Base-by-base conservation (phyloP, 2,113 vertebrate species). In the Synchiropus splendidus region DNA sequence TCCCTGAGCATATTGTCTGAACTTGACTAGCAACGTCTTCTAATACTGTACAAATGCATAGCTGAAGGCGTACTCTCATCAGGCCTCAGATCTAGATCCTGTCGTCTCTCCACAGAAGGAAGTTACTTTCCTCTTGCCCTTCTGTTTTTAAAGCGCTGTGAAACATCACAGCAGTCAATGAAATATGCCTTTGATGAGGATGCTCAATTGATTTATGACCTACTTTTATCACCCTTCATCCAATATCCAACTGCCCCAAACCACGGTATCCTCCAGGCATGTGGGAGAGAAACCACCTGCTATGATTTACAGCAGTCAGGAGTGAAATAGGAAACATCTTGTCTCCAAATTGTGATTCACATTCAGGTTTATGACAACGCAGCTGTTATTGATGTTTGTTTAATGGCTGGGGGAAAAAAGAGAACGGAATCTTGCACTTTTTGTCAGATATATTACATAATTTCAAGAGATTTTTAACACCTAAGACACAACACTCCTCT, bases 151-250 rank as follows among this genome's bases (percentile, higher is more conserved):
- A 59, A 74, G 58, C 38, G 53, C 77, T 80, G 77, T 85, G 83
- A 83, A 83, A 82, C 27, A 48, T 45, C 72, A 81, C 67, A 79
- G 72, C 66, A 72, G 38, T 2, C 38, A 67, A 70, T 72, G 68
- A 85, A 85, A 80, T 72, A 68, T 77, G 73, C 61, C 79, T 86
- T 85, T 85, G 82, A 85, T 83, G 79, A 39, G 54, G 69, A 72
- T 58, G 57, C 55, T 73, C 54, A 74, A 69, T 64, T 84, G 84
- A 87, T 86, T 86, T 85, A 86, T 36, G 59, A 61, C 48, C 52
- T 42, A 72, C 70, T 83, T 84, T 85, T 83, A 85, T 83, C 71
- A 74, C 55, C 27, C 9, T 72, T 81, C 60, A 51, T 64, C 77
- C 60, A 61, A 73, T 79, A 72, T 68, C 57, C 14, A 11, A 60